Evolutionary conservation across 2,888 invertebrate species (phyloP), one percentile per base, ranked within the genome.

Genomic region (Sminthurinus aureus): DNA sequence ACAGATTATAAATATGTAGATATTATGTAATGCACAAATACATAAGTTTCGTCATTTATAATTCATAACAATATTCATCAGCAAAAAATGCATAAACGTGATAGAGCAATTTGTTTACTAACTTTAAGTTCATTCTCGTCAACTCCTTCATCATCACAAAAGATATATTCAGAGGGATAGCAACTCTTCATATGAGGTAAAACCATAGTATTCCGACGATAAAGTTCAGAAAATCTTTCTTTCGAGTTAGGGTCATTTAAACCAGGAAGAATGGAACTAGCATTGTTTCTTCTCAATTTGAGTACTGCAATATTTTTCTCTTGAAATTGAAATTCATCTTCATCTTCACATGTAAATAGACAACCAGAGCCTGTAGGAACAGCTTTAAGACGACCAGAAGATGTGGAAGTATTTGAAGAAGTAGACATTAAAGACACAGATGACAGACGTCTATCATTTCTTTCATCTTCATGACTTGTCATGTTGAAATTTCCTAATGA

Each of bases 171-270:
- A 0, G 94, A 95, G 0, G 96, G 95, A 91, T 96, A 96, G 0
- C 95, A 94, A 86, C 95, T 95, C 91, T 95, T 95, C 84, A 96
- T 91, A 89, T 96, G 96, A 3, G 96, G 95, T n/a, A 94, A 95
- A 85, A 94, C 94, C 86, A 96, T 91, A 0, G 96, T 95, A 90
- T 96, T 96, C 69, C 96, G 92, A 90, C 94, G 93, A 88, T 94
- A 94, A 71, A 96, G 91, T 90, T 95, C 95, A 0, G 94, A 94
- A 64, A 95, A 90, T 76, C 93, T 90, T 18, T 85, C 88, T 18
- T 24, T 51, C 12, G 73, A 74, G 3, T 26, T 3, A 13, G n/a
- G n/a, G 8, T 71, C 71, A 64, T 38, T 73, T 18, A 66, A n/a
- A 9, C 78, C 82, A n/a, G 84, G 75, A 20, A 83, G 74, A n/a